Percentiles rank a stretch among this genome's conserved stretches.
These are phyloP conservation scores for Eurytoma adleriae DNA, from an alignment of 2,888 invertebrate genomes.

Conservation along the genomic window DNA sequence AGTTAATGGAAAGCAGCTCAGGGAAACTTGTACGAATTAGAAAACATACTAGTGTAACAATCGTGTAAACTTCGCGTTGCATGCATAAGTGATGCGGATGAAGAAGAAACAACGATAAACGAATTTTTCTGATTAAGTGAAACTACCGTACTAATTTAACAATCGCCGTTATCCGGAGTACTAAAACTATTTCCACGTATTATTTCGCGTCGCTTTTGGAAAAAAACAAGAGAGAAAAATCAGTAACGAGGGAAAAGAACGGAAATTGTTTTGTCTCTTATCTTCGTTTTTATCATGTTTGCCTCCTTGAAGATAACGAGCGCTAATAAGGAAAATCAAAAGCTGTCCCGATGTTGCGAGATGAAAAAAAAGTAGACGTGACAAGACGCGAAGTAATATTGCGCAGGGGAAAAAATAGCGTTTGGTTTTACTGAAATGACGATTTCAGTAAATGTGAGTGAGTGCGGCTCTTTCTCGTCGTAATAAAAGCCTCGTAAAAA, in stretches of 20 bases:
- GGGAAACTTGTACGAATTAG: too few relatives aligned
- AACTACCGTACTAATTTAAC: background rate
- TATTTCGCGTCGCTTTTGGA: background rate
- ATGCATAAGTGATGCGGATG: background rate
- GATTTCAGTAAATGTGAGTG: background rate
- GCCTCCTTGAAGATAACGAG: background rate
- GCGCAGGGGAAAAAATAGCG: background rate
- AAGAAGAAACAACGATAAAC: background rate
- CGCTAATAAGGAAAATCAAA: slow-evolving; percentile 34
- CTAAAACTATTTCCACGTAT: too few relatives aligned
- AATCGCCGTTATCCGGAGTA: background rate
- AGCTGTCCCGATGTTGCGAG: background rate
- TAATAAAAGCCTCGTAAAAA: background rate
- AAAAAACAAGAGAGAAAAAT: background rate
- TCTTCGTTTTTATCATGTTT: slow-evolving; percentile 17
- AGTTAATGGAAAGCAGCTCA: too few relatives aligned
- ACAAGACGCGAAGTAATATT: background rate
- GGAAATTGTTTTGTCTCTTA: slow-evolving; percentile 28
- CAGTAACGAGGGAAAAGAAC: slow-evolving; percentile 6
- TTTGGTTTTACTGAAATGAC: background rate
- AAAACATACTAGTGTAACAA: too few relatives aligned
- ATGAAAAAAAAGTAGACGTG: too few relatives aligned
- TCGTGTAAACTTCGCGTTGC: too few relatives aligned
- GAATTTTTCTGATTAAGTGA: background rate
- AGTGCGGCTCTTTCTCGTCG: background rate